Conservation (phyloP, 2,113 vertebrate genomes). For the Caloenas nicobarica region DNA sequence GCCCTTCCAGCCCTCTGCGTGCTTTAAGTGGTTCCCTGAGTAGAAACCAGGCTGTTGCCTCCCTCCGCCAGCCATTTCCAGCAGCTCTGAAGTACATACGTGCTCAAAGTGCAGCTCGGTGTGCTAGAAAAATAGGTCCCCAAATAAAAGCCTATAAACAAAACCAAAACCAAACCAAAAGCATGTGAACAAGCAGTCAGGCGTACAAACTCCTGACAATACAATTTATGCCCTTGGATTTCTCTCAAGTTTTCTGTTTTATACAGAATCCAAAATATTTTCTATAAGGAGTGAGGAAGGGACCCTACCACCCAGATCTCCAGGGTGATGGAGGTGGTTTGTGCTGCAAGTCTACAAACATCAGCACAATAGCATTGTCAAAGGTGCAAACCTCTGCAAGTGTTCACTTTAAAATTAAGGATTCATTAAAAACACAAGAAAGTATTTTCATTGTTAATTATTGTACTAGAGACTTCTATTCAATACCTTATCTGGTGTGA, state of each 20-base stretch:
- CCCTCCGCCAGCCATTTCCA: neutral
- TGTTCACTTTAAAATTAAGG: neutral
- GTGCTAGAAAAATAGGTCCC: neutral
- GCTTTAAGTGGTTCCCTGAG: neutral
- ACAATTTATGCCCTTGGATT: neutral
- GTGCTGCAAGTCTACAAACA: neutral
- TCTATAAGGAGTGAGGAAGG: neutral
- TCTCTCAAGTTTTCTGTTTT: neutral
- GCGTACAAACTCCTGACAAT: neutral
- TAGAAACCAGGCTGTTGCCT: neutral
- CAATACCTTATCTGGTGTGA: conserved; percentile 44
- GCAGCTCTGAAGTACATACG: neutral
- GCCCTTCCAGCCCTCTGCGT: neutral
- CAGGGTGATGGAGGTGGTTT: neutral
- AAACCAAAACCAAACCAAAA: neutral
- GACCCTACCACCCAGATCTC: neutral
- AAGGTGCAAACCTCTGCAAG: neutral
- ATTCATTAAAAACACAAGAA: neutral
- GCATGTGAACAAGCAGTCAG: neutral
- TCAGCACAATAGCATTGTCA: neutral
- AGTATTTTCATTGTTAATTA: neutral
- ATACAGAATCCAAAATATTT: neutral
- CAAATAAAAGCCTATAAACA: neutral
- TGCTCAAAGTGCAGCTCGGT: neutral
- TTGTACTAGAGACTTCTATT: neutral